Conservation (phyloP, 2,888 invertebrate genomes). For the Sturmia bella region DNA sequence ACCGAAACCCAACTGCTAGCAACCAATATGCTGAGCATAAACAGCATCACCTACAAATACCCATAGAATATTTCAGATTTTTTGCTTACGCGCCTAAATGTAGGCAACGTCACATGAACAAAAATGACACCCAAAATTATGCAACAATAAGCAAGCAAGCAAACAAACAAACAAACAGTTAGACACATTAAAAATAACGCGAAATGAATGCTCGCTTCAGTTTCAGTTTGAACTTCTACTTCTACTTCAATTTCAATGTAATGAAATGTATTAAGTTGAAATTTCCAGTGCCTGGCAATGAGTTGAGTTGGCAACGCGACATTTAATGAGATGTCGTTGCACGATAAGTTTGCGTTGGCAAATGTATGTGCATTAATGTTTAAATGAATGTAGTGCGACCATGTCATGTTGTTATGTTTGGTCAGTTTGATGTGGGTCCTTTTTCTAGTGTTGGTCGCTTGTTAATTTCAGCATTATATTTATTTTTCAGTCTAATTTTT, state of each 20-base stretch:
- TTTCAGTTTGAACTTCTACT: conserved; percentile 28
- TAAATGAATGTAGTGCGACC: conserved; percentile 58
- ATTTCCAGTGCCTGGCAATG: conserved; percentile 48
- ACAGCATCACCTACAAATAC: conserved; percentile 13
- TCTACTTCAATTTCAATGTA: conserved; percentile 63
- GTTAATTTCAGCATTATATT: conserved; percentile 67
- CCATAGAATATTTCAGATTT: not conserved
- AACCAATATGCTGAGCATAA: conserved; percentile 49
- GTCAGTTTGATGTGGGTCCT: conserved; percentile 71
- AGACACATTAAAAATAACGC: conserved; percentile 55
- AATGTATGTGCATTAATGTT: conserved; percentile 32
- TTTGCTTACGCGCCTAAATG: conserved; percentile 70
- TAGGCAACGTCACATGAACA: conserved; percentile 70
- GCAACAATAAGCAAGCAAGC: conserved; percentile 70
- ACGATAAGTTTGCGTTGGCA: not conserved
- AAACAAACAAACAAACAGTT: conserved; percentile 23
- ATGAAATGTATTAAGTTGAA: conserved; percentile 68
- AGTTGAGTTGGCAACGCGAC: conserved; percentile 73
- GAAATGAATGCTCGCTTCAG: conserved; percentile 54
- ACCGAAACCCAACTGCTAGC: conserved; percentile 38
- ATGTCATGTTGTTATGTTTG: conserved; percentile 70
- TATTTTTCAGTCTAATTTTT: conserved; percentile 43
- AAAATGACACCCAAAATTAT: conserved; percentile 76
- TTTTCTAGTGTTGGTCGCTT: conserved; percentile 68
- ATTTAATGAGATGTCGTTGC: conserved; percentile 77